Evolutionary conservation across 2,797 vertebrate genomes (phyloP).

Genomic region (Enoplosus armatus): DNA sequence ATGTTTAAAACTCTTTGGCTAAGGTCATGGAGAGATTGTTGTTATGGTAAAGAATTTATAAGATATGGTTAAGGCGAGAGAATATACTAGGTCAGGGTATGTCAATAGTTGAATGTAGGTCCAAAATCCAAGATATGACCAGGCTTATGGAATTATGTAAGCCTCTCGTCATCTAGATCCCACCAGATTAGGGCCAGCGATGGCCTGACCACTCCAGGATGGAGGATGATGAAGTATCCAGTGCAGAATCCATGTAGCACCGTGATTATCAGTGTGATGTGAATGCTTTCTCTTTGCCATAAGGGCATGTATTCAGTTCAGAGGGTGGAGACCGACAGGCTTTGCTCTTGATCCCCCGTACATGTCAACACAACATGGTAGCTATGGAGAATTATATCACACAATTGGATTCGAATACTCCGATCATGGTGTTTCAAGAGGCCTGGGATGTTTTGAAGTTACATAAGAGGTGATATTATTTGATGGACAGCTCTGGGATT

Average conservation of each 20-base stretch:
- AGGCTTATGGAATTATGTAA: slow-evolving; percentile 83
- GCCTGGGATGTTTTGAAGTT: slow-evolving; percentile 55
- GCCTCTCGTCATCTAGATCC: slow-evolving; percentile 66
- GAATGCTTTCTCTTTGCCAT: slow-evolving; percentile 56
- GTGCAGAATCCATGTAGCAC: slow-evolving; percentile 51
- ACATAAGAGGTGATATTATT: slow-evolving; percentile 63
- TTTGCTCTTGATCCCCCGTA: slow-evolving; percentile 69
- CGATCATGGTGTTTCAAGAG: slow-evolving; percentile 38
- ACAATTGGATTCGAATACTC: slow-evolving; percentile 68
- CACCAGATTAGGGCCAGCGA: slow-evolving; percentile 71
- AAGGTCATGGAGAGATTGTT: not conserved
- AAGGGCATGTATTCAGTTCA: slow-evolving; percentile 58
- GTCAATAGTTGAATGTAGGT: slow-evolving; percentile 27
- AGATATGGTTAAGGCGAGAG: not conserved
- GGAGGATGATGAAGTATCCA: slow-evolving; percentile 59
- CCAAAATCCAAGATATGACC: slow-evolving; percentile 57
- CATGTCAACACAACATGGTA: slow-evolving; percentile 66
- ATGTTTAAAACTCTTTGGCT: not conserved
- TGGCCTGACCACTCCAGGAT: slow-evolving; percentile 57
- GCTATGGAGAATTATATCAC: slow-evolving; percentile 61
- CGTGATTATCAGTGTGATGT: slow-evolving; percentile 58
- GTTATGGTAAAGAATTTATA: not conserved
- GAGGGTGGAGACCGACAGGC: slow-evolving; percentile 51
- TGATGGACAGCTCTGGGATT: slow-evolving; percentile 60
- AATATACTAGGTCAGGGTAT: slow-evolving; percentile 13